These are phyloP conservation scores for Siphamia tubifer DNA, from an alignment of 2,113 vertebrate species.

Conservation along the genomic window DNA sequence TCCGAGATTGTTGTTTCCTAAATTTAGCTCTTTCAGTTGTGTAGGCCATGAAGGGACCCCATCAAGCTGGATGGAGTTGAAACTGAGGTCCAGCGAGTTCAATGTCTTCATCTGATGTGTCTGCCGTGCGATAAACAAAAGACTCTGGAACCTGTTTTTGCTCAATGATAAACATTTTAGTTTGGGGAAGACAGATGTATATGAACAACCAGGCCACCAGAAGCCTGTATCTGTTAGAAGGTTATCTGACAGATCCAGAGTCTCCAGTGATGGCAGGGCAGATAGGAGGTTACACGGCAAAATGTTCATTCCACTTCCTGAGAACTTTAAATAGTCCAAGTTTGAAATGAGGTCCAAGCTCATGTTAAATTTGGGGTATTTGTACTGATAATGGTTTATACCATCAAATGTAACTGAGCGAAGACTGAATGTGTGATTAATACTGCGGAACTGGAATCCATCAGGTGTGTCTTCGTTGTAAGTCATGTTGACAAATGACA, in stretches of 20 bases:
- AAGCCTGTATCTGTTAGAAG: conserved; percentile 63
- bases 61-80: conserved; percentile 53
- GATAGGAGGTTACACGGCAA: conserved; percentile 66
- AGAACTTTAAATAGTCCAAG: conserved; percentile 66
- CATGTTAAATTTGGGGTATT: conserved; percentile 58
- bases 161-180: conserved; percentile 59
- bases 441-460: conserved; percentile 48
- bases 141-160: conserved; percentile 61
- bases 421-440: conserved; percentile 43
- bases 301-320: conserved; percentile 71
- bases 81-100: conserved; percentile 66
- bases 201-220: conserved; percentile 62
- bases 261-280: conserved; percentile 56
- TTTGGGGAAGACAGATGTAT: conserved; percentile 56
- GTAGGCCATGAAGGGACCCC: conserved; percentile 53
- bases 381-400: conserved; percentile 65
- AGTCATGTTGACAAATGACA: conserved; percentile 65
- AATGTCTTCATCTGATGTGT: conserved; percentile 54
- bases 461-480: conserved; percentile 68
- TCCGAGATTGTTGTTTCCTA: conserved; percentile 66
- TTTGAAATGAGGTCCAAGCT: conserved; percentile 31
- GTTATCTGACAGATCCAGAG: conserved; percentile 68
- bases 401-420: conserved; percentile 45
- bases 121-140: conserved; percentile 54
- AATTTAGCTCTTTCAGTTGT: conserved; percentile 55